phyloP scores from a whole-genome alignment of 2,888 invertebrate species.

The Gryllus longicercus region DNA sequence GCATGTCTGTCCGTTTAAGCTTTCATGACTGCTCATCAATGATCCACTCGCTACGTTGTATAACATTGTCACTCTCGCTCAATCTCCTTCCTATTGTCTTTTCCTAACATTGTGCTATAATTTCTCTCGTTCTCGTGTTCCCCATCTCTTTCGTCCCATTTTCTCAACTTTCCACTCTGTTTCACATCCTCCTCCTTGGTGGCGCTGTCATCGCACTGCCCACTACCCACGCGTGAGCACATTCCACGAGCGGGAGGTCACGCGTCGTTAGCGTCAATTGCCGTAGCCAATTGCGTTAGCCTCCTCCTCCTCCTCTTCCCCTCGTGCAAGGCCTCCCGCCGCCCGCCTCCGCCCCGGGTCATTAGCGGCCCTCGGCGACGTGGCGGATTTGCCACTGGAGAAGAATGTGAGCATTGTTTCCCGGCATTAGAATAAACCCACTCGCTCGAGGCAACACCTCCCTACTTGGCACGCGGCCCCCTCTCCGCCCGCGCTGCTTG shows the following conservation, averaged over 20 bases:
- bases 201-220: background rate
- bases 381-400: background rate
- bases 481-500: background rate
- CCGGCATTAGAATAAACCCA: slow-evolving; percentile 5
- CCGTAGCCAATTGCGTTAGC: background rate
- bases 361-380: background rate
- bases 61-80: no score
- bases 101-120: no score
- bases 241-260: background rate
- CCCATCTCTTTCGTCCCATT: no score
- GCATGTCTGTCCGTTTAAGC: no score
- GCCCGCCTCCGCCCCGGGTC: background rate
- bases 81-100: no score
- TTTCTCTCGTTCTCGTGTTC: no score
- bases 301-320: no score
- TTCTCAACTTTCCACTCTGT: no score
- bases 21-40: no score
- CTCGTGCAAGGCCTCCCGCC: no score
- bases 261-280: background rate
- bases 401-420: background rate
- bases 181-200: no score
- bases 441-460: background rate
- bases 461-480: background rate
- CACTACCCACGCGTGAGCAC: background rate
- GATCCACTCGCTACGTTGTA: no score